phyloP scores from a whole-genome alignment of 2,888 invertebrate genomes.

The Pecten maximus region DNA sequence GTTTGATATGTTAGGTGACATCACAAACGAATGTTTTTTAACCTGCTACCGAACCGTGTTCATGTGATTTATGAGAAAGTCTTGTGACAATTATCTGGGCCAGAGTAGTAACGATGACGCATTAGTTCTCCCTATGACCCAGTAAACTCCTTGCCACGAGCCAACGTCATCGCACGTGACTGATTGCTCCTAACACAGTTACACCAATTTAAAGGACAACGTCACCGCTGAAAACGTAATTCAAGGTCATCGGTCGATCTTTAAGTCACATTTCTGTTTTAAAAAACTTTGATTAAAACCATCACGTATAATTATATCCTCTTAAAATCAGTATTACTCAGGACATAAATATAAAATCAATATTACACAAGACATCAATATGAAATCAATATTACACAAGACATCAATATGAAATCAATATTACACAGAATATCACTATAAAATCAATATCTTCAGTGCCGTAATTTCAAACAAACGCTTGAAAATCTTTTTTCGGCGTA shows the following conservation, averaged over 20 bases:
- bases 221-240: not conserved
- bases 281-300: not conserved
- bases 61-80: constrained; percentile 2
- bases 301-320: not conserved
- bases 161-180: constrained; percentile 13
- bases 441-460: no score
- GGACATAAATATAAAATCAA: no score
- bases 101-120: not conserved
- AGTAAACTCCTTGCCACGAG: constrained; percentile 6
- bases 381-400: no score
- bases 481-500: no score
- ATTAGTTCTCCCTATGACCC: not conserved
- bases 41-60: not conserved
- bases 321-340: not conserved
- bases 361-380: no score
- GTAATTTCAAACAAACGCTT: no score
- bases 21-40: not conserved
- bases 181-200: not conserved
- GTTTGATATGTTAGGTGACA: constrained; percentile 9
- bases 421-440: no score
- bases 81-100: constrained; percentile 14
- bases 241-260: not conserved
- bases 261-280: not conserved
- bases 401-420: no score
- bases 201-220: not conserved